phyloP scores from a whole-genome alignment of 2,113 vertebrate genomes.

The Chamaetylas fuelleborni region DNA sequence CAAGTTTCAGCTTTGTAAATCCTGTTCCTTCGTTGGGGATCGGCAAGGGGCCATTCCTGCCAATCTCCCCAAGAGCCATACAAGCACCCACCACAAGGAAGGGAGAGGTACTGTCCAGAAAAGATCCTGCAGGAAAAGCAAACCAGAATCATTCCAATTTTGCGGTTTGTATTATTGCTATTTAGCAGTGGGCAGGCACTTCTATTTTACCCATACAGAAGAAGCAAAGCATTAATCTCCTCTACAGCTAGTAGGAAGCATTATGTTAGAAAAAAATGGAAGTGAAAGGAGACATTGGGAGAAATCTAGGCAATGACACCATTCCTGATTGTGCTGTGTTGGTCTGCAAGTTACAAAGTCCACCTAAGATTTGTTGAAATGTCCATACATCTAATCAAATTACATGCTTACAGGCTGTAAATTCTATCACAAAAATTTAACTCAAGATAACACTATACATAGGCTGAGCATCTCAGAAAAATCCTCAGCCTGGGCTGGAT shows the following conservation, averaged over 20 bases:
- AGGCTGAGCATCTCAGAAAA: neutral
- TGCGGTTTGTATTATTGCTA: neutral
- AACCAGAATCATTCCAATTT: neutral
- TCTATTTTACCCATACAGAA: neutral
- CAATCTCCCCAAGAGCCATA: conserved; percentile 92
- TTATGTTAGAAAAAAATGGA: neutral
- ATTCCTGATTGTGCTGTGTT: neutral
- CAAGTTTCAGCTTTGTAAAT: conserved; percentile 87
- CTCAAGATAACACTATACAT: neutral
- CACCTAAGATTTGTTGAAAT: neutral
- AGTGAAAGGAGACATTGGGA: neutral
- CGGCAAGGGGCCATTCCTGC: conserved; percentile 86
- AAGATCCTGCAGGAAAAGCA: conserved; percentile 78
- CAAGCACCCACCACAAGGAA: conserved; percentile 88
- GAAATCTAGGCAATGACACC: neutral
- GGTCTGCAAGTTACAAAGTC: neutral
- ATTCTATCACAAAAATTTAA: neutral
- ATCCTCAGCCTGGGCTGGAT: neutral
- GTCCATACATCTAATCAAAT: neutral
- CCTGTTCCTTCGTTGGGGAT: conserved; percentile 86
- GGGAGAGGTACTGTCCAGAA: conserved; percentile 86
- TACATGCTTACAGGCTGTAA: neutral
- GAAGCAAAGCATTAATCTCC: neutral
- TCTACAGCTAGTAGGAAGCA: neutral
- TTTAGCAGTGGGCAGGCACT: neutral